Conservation (phyloP, 2,888 invertebrate species). For the Lithophane ornitopus region DNA sequence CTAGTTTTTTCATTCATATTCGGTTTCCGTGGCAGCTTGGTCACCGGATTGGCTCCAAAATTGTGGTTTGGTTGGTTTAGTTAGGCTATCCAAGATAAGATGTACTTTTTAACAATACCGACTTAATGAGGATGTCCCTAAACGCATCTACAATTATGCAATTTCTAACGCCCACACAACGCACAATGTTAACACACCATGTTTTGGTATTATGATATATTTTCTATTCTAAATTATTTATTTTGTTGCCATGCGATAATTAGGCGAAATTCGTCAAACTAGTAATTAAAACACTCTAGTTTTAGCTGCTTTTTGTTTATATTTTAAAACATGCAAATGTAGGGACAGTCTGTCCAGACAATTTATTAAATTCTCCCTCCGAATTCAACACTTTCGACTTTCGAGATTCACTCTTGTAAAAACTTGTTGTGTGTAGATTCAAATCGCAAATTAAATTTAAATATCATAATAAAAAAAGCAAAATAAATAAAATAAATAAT, state of each 20-base stretch:
- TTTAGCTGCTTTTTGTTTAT: background rate
- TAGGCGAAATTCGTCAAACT: constrained; percentile 1
- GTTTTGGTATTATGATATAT: background rate
- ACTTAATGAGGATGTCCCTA: background rate
- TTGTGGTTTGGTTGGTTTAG: background rate
- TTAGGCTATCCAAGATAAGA: background rate
- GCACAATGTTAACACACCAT: constrained; percentile 11
- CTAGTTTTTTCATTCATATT: background rate
- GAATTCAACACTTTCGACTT: background rate
- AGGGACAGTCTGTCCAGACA: background rate
- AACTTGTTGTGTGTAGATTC: background rate
- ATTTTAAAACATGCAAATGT: constrained; percentile 28
- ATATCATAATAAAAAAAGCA: constrained; percentile 40
- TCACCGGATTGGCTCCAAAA: background rate
- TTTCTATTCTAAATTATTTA: background rate
- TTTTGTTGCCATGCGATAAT: background rate
- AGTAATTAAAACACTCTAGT: constrained; percentile 6
- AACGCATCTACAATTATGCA: background rate
- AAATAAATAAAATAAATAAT: constrained; percentile 43
- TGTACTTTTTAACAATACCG: background rate
- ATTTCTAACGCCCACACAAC: constrained; percentile 3
- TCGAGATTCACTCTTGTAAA: background rate
- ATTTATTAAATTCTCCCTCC: background rate
- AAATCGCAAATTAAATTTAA: constrained; percentile 22
- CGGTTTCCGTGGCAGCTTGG: background rate